A percentile compares a stretch with the other conserved stretches of the same genome.
Conservation (phyloP, 2,797 vertebrate species). For the Betta splendens region DNA sequence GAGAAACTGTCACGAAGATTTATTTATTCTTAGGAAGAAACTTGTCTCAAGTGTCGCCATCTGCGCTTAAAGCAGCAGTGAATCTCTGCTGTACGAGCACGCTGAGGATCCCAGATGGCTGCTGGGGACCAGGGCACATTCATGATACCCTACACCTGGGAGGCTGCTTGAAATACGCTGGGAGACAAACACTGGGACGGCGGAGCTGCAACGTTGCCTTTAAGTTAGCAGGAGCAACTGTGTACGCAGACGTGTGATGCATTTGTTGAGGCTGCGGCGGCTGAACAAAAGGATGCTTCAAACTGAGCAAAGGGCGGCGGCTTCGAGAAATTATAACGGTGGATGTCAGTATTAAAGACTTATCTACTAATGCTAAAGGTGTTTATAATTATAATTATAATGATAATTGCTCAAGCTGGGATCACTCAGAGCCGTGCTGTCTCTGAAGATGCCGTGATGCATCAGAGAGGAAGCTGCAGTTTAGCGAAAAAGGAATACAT, state of each 20-base stretch:
- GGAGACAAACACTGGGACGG: conserved; percentile 3
- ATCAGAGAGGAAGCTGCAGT: no score
- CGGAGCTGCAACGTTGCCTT: neutral
- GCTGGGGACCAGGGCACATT: conserved; percentile 23
- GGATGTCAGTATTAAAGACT: no score
- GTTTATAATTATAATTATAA: no score
- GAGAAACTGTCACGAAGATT: conserved; percentile 17
- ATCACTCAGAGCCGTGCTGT: no score
- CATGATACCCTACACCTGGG: conserved; percentile 1
- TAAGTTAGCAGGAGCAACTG: neutral
- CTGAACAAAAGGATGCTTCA: no score
- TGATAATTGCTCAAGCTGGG: no score
- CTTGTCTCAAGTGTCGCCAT: conserved; percentile 15
- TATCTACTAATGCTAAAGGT: no score
- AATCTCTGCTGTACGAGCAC: conserved; percentile 19
- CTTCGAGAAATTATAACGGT: no score
- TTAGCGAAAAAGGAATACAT: no score
- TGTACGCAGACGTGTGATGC: neutral
- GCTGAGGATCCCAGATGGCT: conserved; percentile 33
- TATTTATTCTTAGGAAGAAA: conserved; percentile 1
- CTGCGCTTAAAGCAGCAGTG: conserved; percentile 28
- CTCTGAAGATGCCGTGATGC: no score
- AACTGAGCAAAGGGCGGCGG: no score
- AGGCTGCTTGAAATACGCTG: neutral
- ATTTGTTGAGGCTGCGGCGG: neutral